A percentile compares a stretch with the other conserved stretches of the same genome.
Evolutionary conservation across 2,113 vertebrate genomes (phyloP).

Genomic region (Deroptyus accipitrinus): DNA sequence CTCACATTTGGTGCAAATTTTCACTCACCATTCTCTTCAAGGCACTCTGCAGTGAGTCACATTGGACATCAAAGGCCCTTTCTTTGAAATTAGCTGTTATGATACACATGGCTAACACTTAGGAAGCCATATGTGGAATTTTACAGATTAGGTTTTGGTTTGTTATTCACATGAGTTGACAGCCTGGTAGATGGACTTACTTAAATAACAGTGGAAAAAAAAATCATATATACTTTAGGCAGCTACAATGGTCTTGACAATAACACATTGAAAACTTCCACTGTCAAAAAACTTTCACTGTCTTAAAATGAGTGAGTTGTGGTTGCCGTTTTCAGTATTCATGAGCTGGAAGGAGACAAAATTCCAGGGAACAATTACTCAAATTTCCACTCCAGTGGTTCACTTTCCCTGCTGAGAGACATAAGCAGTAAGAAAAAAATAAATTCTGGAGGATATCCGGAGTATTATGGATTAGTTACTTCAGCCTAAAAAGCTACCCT

Average conservation of each 20-base stretch:
- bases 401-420: background rate
- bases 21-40: background rate
- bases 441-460: background rate
- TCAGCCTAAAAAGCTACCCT: background rate
- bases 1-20: background rate
- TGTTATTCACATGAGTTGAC: background rate
- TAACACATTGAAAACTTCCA: background rate
- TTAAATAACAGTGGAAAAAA: background rate
- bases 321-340: background rate
- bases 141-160: background rate
- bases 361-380: background rate
- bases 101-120: background rate
- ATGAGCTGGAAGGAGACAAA: background rate
- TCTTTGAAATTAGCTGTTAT: background rate
- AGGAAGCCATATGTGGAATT: background rate
- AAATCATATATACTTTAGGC: background rate
- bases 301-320: background rate
- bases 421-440: background rate
- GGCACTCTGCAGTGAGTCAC: background rate
- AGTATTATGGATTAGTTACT: background rate
- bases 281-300: background rate
- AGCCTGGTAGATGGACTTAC: background rate
- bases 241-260: background rate
- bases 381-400: background rate
- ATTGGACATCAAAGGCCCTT: background rate